Evolutionary conservation across 2,113 vertebrate genomes (phyloP).

Genomic region (Asarcornis scutulata): DNA sequence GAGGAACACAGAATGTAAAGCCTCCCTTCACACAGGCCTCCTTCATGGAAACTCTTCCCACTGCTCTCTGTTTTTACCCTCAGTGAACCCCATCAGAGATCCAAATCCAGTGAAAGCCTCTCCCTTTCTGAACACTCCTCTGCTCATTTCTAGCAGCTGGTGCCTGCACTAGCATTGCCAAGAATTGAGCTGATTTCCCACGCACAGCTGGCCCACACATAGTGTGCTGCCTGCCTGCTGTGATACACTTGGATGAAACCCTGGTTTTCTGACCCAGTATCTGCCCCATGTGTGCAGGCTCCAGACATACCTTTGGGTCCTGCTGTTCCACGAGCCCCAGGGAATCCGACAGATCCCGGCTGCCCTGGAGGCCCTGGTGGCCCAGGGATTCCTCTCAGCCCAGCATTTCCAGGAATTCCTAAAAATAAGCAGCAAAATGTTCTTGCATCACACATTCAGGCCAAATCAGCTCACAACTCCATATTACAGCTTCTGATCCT

Average conservation of each 20-base stretch:
- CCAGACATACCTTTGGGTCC: constrained; percentile 84
- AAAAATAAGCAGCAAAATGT: neutral
- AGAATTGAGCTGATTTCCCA: constrained; percentile 13
- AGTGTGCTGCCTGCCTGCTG: neutral
- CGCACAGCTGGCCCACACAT: neutral
- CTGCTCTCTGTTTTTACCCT: neutral
- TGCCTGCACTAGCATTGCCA: neutral
- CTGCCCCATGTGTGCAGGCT: neutral
- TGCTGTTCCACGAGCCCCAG: constrained; percentile 73
- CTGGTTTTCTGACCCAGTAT: neutral
- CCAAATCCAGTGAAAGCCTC: neutral
- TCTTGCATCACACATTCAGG: neutral
- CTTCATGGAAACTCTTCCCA: neutral
- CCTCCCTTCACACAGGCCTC: neutral
- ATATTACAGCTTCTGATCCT: neutral
- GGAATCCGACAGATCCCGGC: constrained; percentile 78
- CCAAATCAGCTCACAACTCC: neutral
- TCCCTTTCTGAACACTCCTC: neutral
- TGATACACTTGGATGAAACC: neutral
- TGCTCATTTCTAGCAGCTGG: constrained; percentile 19
- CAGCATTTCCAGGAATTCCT: constrained; percentile 85
- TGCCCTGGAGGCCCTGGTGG: constrained; percentile 81
- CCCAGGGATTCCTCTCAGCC: constrained; percentile 79
- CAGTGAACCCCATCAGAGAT: neutral
- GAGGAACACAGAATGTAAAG: neutral